Evolutionary conservation across 2,113 vertebrate species (phyloP).

Genomic region (Phrynosoma blainvillii): DNA sequence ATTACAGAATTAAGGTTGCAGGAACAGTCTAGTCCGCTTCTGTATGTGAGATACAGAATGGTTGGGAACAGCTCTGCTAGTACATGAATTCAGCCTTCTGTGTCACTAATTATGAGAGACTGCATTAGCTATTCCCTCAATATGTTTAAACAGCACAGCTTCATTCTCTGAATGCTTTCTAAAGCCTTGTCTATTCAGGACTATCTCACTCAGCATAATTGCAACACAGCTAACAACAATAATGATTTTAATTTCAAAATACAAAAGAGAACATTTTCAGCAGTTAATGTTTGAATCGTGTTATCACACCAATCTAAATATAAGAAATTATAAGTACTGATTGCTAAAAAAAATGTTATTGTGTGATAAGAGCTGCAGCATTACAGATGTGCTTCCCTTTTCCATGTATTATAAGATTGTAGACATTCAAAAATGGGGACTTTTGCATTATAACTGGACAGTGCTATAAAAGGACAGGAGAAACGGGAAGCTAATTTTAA

Average conservation of each 20-base stretch:
- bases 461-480: background rate
- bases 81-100: background rate
- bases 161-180: background rate
- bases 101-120: background rate
- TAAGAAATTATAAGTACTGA: accelerated
- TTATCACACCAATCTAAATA: background rate
- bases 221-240: background rate
- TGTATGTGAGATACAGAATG: background rate
- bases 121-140: background rate
- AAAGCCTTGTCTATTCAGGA: background rate
- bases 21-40: background rate
- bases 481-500: background rate
- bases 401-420: background rate
- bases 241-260: background rate
- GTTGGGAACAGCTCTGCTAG: background rate
- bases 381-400: background rate
- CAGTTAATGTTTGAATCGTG: background rate
- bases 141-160: background rate
- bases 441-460: background rate
- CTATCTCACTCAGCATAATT: background rate
- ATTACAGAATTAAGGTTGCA: background rate
- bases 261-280: background rate
- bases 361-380: background rate
- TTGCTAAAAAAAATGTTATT: background rate
- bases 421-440: background rate